These are phyloP conservation scores for Galbula dea DNA, from an alignment of 2,113 vertebrate genomes.

Conservation along the genomic window DNA sequence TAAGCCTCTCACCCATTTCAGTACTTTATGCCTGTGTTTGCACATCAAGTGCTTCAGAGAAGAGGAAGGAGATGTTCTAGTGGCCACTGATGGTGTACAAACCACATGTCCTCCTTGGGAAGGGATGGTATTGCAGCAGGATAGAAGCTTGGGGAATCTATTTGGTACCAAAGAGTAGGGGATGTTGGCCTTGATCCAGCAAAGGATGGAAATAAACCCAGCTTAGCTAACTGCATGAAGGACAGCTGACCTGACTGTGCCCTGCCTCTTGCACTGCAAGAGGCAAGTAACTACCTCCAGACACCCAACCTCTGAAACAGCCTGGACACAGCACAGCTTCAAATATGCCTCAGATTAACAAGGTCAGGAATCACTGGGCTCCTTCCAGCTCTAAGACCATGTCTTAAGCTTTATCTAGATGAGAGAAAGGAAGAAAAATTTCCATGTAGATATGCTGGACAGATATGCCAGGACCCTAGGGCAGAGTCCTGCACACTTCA, in stretches of 20 bases:
- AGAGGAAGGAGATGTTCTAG: not conserved
- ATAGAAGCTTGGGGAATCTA: not conserved
- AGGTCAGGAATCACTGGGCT: no score
- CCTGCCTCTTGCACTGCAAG: not conserved
- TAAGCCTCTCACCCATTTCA: not conserved
- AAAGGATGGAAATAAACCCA: not conserved
- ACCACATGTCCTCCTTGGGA: not conserved
- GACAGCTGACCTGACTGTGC: not conserved
- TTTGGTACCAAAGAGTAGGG: not conserved
- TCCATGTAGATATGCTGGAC: no score
- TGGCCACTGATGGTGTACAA: not conserved
- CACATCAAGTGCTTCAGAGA: not conserved
- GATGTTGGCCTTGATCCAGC: not conserved
- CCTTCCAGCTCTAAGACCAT: not conserved
- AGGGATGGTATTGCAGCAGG: not conserved
- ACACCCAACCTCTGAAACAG: not conserved
- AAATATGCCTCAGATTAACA: not conserved
- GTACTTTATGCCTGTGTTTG: not conserved
- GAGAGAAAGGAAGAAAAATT: not conserved
- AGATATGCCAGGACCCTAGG: no score
- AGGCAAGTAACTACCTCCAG: not conserved
- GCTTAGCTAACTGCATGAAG: not conserved
- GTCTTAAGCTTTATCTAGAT: not conserved
- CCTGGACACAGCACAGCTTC: accelerated
- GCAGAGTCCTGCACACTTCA: not conserved